These are phyloP conservation scores for Rhagoletis pomonella DNA, from an alignment of 1,140 invertebrate genomes.

Conservation along the genomic window DNA sequence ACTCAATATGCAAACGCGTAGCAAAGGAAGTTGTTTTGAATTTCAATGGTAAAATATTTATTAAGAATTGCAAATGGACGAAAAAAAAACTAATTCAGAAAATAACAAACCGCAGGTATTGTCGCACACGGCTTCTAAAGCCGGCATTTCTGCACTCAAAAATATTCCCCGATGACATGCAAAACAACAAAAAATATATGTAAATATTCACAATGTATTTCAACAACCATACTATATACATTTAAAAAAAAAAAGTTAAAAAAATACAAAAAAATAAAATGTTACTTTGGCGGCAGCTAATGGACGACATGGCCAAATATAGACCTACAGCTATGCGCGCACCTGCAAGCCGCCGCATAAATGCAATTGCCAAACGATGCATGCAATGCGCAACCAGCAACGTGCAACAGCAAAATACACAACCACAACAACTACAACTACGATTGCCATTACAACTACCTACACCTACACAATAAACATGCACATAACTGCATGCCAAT, in stretches of 20 bases:
- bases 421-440: background rate
- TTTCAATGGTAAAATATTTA: no score
- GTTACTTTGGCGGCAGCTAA: conserved; percentile 1
- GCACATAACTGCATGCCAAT: conserved; percentile 13
- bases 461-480: background rate
- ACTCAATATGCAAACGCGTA: no score
- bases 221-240: background rate
- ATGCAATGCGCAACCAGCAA: conserved; percentile 25
- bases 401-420: background rate
- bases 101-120: background rate
- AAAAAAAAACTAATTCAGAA: no score
- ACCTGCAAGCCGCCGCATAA: background rate
- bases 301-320: background rate
- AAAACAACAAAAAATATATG: background rate
- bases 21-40: no score
- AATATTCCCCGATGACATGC: conserved; percentile 22
- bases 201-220: background rate
- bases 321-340: conserved; percentile 7
- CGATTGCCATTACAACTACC: background rate
- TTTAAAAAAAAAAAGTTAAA: background rate
- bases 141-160: background rate
- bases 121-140: background rate
- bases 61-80: no score
- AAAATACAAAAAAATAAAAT: background rate
- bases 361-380: background rate